Conservation (phyloP, 2,797 vertebrate genomes). For the Cossypha heuglini region DNA sequence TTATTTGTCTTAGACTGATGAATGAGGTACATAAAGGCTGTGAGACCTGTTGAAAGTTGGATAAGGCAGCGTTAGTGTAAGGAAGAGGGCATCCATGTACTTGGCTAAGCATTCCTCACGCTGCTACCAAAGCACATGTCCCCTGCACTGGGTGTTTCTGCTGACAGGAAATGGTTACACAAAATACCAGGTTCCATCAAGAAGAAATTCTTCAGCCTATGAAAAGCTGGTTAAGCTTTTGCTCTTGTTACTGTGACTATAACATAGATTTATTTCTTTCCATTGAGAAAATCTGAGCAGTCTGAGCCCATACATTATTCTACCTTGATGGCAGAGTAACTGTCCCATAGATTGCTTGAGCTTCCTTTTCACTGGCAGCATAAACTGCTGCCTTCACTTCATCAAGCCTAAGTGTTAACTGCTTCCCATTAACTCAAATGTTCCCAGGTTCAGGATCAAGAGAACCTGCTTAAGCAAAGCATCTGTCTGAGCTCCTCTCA, state of each 20-base stretch:
- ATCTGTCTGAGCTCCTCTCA: neutral
- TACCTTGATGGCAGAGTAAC: neutral
- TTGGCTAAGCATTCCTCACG: neutral
- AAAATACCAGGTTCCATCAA: neutral
- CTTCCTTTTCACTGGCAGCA: neutral
- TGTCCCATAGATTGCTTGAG: neutral
- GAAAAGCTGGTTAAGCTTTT: neutral
- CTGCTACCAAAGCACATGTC: neutral
- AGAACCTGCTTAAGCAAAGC: conserved; percentile 30
- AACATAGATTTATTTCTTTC: neutral
- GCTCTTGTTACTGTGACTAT: neutral
- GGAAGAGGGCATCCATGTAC: neutral
- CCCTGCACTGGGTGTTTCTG: neutral
- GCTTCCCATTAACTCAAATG: conserved; percentile 39
- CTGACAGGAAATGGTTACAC: neutral
- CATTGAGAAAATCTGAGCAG: neutral
- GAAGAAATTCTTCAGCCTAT: neutral
- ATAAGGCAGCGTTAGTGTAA: neutral
- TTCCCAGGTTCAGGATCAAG: conserved; percentile 55
- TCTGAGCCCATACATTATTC: neutral
- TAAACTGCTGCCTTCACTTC: conserved; percentile 6
- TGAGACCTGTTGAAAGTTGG: neutral
- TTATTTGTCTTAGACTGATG: neutral
- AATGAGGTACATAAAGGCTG: neutral
- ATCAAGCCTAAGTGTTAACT: conserved; percentile 39